Base-by-base conservation (phyloP, 2,113 vertebrate genomes). In the Platanista minor region DNA sequence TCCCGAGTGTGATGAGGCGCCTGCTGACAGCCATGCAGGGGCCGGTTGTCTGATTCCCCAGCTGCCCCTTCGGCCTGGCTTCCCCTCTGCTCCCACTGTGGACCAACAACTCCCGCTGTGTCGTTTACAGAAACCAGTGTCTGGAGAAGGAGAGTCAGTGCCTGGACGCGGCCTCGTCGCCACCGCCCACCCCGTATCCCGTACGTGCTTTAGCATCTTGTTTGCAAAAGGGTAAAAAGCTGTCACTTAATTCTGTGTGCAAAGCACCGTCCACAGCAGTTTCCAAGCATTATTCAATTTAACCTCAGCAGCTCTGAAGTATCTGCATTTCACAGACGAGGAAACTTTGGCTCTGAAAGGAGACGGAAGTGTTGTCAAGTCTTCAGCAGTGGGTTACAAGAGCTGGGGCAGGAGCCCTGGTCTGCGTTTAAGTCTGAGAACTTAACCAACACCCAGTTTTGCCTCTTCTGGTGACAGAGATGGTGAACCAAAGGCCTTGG, bases 1-100 rank as follows among this genome's bases (percentile, higher is more conserved):
- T 0, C 46, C 74, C 27, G 18, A 18, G 46, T 23, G 46, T 6
- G 0, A 25, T 1, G 3, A 23, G 31, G 46, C 1, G 0, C 75
- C 75, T 52, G 46, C 6, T 0, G 75, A 78, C 31, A 13, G 31
- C 31, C 74, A 23, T 1, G 43, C 46, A 21, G 31, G 59, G 31
- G 1, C 2, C 1, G 18, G 46, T 52, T 1, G 5, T 18, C 74
- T n/a, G 74, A 31, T 46, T 78, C 46, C 29, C 75, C 46, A 78
- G 75, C 31, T 21, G 75, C 6, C 2, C 46, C 75, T 2, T 3
- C 1, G 1, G 46, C 52, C 46, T 52, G 75, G 31, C 75, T 52
- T 23, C 46, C 31, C 31, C 46, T 33, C 18, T 9, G 29, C 11
- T 1, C 43, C 72, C 75, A 20, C 46, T 12, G 3, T 3, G 6